Conservation (phyloP, 2,888 invertebrate species). For the Gandaritis pyraliata region DNA sequence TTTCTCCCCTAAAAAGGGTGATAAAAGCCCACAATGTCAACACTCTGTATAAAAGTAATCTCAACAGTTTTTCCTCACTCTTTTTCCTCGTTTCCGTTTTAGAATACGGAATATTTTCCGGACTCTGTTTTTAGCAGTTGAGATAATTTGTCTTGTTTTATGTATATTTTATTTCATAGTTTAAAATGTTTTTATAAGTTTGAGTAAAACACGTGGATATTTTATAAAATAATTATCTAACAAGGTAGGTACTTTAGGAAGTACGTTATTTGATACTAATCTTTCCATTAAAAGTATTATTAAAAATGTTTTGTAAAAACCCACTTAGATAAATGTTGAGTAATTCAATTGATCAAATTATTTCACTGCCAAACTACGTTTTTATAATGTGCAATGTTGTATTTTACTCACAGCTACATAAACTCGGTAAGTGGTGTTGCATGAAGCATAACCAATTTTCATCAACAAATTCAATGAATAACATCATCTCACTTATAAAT, state of each 20-base stretch:
- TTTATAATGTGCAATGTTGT: too few relatives aligned
- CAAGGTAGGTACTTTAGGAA: too few relatives aligned
- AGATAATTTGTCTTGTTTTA: conserved; percentile 15
- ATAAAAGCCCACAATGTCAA: conserved; percentile 82
- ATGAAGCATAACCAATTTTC: conserved; percentile 12
- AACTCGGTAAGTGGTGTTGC: background rate
- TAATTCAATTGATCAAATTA: too few relatives aligned
- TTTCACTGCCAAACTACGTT: too few relatives aligned
- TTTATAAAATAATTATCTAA: too few relatives aligned
- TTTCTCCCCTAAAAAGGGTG: conserved; percentile 79
- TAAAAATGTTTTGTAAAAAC: too few relatives aligned
- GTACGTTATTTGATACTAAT: too few relatives aligned
- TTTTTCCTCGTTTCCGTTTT: conserved; percentile 48
- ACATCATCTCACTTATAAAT: conserved; percentile 51
- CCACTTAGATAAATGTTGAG: too few relatives aligned
- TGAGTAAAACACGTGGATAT: too few relatives aligned
- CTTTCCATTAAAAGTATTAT: too few relatives aligned
- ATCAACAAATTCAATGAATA: conserved; percentile 32
- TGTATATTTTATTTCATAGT: conserved; percentile 8
- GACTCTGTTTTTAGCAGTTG: conserved; percentile 10
- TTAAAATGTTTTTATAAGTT: too few relatives aligned
- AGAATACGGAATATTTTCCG: conserved; percentile 31
- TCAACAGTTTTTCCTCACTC: conserved; percentile 65
- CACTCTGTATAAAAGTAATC: conserved; percentile 78
- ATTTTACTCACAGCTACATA: background rate